Conservation (phyloP, 2,113 vertebrate genomes). For the Oriolus oriolus region DNA sequence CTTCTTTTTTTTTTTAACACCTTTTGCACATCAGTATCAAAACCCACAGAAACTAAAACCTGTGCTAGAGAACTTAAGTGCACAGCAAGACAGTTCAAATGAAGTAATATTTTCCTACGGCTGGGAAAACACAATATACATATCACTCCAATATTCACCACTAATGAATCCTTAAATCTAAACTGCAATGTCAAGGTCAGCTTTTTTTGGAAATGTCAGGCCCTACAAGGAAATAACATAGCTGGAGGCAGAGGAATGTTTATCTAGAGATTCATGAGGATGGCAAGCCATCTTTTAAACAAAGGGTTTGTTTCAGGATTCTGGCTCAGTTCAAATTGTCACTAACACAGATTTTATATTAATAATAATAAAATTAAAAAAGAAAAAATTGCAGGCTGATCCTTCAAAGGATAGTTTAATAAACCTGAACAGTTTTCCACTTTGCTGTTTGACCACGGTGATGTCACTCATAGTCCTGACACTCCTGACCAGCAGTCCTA, state of each 20-base stretch:
- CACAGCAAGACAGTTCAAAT: not conserved
- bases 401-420: not conserved
- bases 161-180: not conserved
- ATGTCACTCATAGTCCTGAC: not conserved
- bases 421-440: not conserved
- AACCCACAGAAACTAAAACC: not conserved
- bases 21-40: not conserved
- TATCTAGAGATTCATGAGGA: not conserved
- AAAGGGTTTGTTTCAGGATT: not conserved
- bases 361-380: not conserved
- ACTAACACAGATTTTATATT: not conserved
- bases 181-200: not conserved
- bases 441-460: not conserved
- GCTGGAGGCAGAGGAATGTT: not conserved
- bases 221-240: not conserved
- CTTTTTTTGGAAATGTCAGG: not conserved
- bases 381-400: not conserved
- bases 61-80: not conserved
- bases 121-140: not conserved
- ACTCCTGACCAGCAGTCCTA: not conserved
- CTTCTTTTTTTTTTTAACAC: not conserved
- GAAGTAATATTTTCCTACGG: not conserved
- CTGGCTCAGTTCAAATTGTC: not conserved
- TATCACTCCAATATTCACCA: not conserved
- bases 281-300: not conserved